These are phyloP conservation scores for Drosophila lacteicornis DNA, from an alignment of 1,140 invertebrate genomes.

Conservation along the genomic window DNA sequence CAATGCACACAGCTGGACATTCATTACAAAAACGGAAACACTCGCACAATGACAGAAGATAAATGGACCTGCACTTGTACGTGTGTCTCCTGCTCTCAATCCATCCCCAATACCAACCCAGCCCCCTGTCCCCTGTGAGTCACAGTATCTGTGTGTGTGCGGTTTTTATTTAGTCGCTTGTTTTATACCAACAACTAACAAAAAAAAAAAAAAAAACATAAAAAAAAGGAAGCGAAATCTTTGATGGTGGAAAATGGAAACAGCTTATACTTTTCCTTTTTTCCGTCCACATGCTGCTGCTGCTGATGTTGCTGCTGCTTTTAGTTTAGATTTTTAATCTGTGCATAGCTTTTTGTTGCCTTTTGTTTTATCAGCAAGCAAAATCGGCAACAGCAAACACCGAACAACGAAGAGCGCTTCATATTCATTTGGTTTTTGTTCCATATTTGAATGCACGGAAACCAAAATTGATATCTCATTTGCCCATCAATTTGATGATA, in stretches of 20 bases:
- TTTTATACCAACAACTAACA: constrained; percentile 75
- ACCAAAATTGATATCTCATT: constrained; percentile 14
- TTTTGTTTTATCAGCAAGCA: constrained; percentile 66
- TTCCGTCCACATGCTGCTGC: constrained; percentile 27
- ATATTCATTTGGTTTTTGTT: constrained; percentile 75
- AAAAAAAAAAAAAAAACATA: not conserved
- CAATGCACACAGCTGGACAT: constrained; percentile 81
- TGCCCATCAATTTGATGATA: not conserved
- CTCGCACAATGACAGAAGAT: constrained; percentile 81
- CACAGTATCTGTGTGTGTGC: constrained; percentile 49
- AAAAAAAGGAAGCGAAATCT: constrained; percentile 53
- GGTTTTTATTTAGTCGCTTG: constrained; percentile 81
- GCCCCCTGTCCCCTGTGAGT: constrained; percentile 5
- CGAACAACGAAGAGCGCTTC: constrained; percentile 52
- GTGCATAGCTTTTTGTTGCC: constrained; percentile 62
- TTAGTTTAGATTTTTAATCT: constrained; percentile 77
- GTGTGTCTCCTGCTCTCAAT: constrained; percentile 53
- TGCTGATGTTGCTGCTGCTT: constrained; percentile 49
- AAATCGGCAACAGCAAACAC: constrained; percentile 36
- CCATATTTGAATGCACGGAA: constrained; percentile 67
- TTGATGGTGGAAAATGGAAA: constrained; percentile 77
- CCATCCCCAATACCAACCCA: constrained; percentile 12
- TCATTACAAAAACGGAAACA: constrained; percentile 82
- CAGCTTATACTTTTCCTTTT: constrained; percentile 61
- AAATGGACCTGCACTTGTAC: constrained; percentile 81